Base-by-base conservation (phyloP, 2,113 vertebrate genomes). In the Etheostoma cragini region DNA sequence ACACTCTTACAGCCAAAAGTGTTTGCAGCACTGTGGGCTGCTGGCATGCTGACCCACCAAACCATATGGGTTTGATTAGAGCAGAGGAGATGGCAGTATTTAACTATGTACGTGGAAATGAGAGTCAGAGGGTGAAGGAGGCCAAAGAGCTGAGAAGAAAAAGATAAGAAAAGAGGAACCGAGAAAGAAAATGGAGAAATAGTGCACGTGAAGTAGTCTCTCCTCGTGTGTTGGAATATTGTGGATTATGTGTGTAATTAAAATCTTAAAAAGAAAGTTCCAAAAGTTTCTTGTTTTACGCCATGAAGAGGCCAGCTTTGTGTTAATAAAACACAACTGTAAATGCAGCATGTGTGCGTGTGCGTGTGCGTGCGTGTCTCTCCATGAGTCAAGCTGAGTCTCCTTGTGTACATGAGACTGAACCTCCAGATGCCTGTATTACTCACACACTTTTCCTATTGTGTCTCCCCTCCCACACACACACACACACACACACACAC, bases 11-110 rank as follows among this genome's bases (percentile, higher is more conserved):
- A 72, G 84, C 67, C 38, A 73, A 60, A 76, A 56, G 66, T 84
- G 42, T 73, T 75, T 57, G 61, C 58, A 49, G 62, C 63, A 13
- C 54, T 69, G 49, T 6, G 65, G 50, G 73, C 73, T 82, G 24
- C 65, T 90, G 91, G 86, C 87, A 80, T 24, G 45, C 83, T 63
- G 65, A 78, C 69, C 76, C 33, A 62, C 76, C 57, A 63, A 68
- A 76, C 71, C 93, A 93, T 89, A 83, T 93, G 93, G 80, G 79
- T 88, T 83, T 88, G 80, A 92, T 94, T 93, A 94, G 74, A 52
- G 58, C 11, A 16, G 52, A 57, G 65, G 81, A 76, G 79, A 87
- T 83, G 83, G 81, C 72, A 76, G 86, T 46, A 6, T 83, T 89
- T 78, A 76, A 78, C 82, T 13, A 52, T 2, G 3, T 38, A 3